Evolutionary conservation across 2,113 vertebrate genomes (phyloP).

Genomic region (Natator depressus): DNA sequence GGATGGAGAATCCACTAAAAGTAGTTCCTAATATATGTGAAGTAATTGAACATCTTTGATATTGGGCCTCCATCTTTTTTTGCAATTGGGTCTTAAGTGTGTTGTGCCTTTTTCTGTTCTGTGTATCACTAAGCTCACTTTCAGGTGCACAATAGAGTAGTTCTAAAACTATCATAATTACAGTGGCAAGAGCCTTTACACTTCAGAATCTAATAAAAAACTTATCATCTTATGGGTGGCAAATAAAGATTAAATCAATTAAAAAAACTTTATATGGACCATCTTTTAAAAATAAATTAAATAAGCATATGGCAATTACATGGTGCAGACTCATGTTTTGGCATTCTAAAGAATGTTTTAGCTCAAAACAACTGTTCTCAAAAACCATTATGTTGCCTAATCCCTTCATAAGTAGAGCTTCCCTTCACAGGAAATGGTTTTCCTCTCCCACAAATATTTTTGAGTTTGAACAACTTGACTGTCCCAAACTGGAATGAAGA

Average conservation of each 20-base stretch:
- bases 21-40: background rate
- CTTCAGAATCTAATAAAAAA: background rate
- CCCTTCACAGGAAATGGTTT: background rate
- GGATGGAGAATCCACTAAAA: background rate
- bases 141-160: background rate
- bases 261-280: background rate
- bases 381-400: background rate
- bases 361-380: background rate
- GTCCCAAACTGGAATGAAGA: background rate
- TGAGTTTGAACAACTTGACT: background rate
- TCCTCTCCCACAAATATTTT: background rate
- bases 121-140: background rate
- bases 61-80: background rate
- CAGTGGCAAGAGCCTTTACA: background rate
- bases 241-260: background rate
- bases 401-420: background rate
- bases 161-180: background rate
- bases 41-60: background rate
- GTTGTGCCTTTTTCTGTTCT: rapidly evolving
- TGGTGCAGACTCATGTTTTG: background rate
- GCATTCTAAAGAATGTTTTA: background rate
- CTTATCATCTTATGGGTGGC: background rate
- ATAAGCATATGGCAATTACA: background rate
- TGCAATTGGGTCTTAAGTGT: rapidly evolving
- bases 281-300: background rate